Evolutionary conservation across 2,113 vertebrate genomes (phyloP).

Genomic region (Lycaon pictus): DNA sequence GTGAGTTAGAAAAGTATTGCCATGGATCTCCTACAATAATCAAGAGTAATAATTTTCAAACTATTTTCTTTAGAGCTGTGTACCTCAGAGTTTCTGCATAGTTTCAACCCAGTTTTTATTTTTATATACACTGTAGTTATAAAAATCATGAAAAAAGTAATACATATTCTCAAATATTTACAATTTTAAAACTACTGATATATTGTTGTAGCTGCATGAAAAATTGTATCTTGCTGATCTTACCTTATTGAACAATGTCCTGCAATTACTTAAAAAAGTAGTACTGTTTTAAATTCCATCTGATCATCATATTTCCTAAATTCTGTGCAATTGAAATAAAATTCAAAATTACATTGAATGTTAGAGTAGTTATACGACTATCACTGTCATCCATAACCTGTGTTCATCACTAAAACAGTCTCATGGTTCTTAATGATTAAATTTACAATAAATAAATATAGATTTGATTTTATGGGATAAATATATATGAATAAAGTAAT

Average conservation of each 20-base stretch:
- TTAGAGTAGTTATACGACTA: neutral
- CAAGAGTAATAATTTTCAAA: slow-evolving; percentile 45
- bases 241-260: neutral
- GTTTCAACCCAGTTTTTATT: slow-evolving; percentile 36
- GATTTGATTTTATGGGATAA: neutral
- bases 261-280: neutral
- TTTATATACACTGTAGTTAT: slow-evolving; percentile 23
- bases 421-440: neutral
- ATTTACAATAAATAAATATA: neutral
- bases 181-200: neutral
- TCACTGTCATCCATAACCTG: neutral
- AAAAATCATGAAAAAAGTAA: slow-evolving; percentile 51
- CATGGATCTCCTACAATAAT: neutral
- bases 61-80: slow-evolving; percentile 1
- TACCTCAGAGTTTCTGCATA: slow-evolving; percentile 48
- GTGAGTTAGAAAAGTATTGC: slow-evolving; percentile 38
- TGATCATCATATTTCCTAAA: neutral
- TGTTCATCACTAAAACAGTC: neutral
- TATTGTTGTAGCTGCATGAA: neutral
- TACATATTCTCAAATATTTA: neutral
- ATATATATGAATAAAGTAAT: neutral
- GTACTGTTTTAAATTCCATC: neutral
- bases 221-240: neutral
- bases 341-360: neutral
- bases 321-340: neutral